Base-by-base conservation (phyloP, 2,888 invertebrate genomes). In the Mantis religiosa region DNA sequence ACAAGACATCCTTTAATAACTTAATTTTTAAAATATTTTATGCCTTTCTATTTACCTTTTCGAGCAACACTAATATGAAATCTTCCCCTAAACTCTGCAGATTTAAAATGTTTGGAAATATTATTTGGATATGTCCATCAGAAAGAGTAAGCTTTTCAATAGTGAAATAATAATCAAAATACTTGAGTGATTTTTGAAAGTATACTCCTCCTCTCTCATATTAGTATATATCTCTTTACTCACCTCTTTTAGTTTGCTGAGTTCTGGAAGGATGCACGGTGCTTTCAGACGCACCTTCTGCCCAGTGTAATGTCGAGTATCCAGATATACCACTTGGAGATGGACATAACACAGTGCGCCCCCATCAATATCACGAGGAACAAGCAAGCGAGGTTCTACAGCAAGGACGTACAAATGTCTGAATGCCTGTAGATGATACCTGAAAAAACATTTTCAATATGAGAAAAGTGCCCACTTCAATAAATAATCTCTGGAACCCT, bases 361-460 rank as follows among this genome's bases (percentile, higher is more conserved):
- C 1, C 96, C 96, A 92, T 96, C 96, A 20, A 98, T 96, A 92
- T 99, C 98, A 47, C 97, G 95, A 0, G 99, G 98, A 88, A 99
- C 94, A 88, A 99, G 94, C 20, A 99, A 94, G 20, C 99, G 94
- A 0, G 98, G 97, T 92, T 99, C 98, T 0, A 97, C 97, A 0
- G 99, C 99, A 90, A 99, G 93, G 0, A 99, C 98, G 93, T 99
- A 99, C 30, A 99, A 94, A 93, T 99, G 99, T 1, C 99, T 95
- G 92, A 99, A 96, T 0, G 99, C 99, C 95, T 99, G 99, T 89
- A 99, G 94, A 93, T 99, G 99, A 92, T 99, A 99, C 91, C 98
- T 98, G 92, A 20, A 93, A 71, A 1, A 6, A 71, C 20, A 4
- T 71, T 25, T 4, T 71, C 54, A 20, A 41, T 12, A 12, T 12